Evolutionary conservation across 2,113 vertebrate genomes (phyloP), one percentile per base, ranked within the genome.

Genomic region (Centropus bengalensis): DNA sequence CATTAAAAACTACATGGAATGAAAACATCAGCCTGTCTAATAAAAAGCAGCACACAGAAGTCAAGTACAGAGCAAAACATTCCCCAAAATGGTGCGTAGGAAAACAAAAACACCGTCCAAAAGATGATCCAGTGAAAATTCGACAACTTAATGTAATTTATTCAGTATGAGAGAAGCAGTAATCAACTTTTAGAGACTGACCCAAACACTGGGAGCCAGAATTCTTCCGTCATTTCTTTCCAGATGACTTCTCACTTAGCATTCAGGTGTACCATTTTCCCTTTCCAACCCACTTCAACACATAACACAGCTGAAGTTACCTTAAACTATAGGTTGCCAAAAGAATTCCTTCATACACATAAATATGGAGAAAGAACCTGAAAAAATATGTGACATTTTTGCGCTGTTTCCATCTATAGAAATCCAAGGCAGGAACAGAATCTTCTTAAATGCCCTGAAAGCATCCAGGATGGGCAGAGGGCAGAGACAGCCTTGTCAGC

Each of bases 291-390:
- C 38, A 17, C n/a, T 70, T 63, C 49, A 81, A 54, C 28, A 52
- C 44, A 58, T 10, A 64, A 28, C 4, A 40, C 38, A 70, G 51
- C 7, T 64, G 30, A 55, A 55, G n/a, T 14, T 80, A 38, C 51
- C n/a, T 63, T 62, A 84, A 44, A 51, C 10, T 28, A 36, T 0
- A 69, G 5, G 36, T 56, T 1, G 0, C 12, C 42, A n/a, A 16
- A 63, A 68, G 17, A 80, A 33, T 69, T 69, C 42, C n/a, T 75
- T 64, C 18, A 23, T 23, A 58, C 6, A 30, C 4, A 1, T 42
- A 12, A 12, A 27, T 7, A 40, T 4, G 3, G 20, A 92, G 15
- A 59, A 87, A 18, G 19, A 81, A 69, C 13, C 7, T 75, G 54
- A 2, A 36, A 38, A 28, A 55, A 44, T 17, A 28, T 3, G 28